Evolutionary conservation across 2,888 invertebrate genomes (phyloP).

Genomic region (Chironomus tentans): DNA sequence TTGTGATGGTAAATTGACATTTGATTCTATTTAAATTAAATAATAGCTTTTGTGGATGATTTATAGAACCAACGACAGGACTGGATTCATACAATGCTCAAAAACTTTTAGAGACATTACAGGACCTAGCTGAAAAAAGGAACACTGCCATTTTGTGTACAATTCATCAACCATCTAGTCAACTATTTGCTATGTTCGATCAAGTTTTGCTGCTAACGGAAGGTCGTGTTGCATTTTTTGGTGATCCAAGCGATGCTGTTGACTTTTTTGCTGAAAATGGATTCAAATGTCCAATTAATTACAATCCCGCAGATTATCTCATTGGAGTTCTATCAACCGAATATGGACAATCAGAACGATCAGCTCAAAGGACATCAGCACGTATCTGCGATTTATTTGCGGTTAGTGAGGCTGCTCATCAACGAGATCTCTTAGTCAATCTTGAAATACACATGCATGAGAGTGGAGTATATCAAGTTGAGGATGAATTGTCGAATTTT

Average conservation of each 20-base stretch:
- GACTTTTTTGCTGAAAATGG: constrained; percentile 57
- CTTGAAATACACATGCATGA: constrained; percentile 59
- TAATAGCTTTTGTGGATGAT: no score
- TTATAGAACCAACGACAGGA: constrained; percentile 48
- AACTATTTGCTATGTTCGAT: constrained; percentile 76
- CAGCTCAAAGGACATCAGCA: constrained; percentile 58
- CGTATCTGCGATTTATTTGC: constrained; percentile 70
- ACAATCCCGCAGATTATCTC: constrained; percentile 86
- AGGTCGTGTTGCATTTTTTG: constrained; percentile 78
- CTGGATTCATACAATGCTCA: constrained; percentile 87
- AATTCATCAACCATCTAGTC: constrained; percentile 89
- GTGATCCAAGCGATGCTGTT: constrained; percentile 55
- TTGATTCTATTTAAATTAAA: neutral
- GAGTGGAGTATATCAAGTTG: constrained; percentile 29
- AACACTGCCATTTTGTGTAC: constrained; percentile 86
- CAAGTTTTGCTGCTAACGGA: constrained; percentile 72
- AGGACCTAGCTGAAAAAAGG: constrained; percentile 53
- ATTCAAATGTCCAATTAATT: constrained; percentile 67
- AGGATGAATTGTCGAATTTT: constrained; percentile 33
- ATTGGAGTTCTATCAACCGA: constrained; percentile 73
- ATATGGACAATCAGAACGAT: constrained; percentile 60
- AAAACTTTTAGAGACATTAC: constrained; percentile 64
- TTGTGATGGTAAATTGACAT: constrained; percentile 51
- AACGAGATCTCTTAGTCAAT: constrained; percentile 64
- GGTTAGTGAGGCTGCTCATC: constrained; percentile 65